Base-by-base conservation (phyloP, 1,140 invertebrate species). In the Euwallacea fornicatus region DNA sequence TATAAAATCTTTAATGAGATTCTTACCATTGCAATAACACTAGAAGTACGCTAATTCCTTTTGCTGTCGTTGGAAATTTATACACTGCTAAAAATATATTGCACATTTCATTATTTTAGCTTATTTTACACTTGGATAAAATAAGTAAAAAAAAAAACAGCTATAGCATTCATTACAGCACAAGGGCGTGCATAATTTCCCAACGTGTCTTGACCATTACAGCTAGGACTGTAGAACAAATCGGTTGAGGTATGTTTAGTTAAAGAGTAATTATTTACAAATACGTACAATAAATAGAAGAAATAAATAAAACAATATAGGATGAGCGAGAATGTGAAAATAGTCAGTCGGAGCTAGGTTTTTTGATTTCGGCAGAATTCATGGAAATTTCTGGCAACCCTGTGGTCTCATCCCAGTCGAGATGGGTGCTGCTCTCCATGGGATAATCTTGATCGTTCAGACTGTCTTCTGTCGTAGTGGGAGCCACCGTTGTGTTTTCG, bases 211-310 rank as follows among this genome's bases (percentile, higher is more conserved):
- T 33, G 21, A 33, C 21, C 21, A 33, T 33, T 33, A 33, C 21
- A 33, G 21, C 21, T 1, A 33, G 4, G 21, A 33, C 21, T 33
- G 21, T 33, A 33, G 21, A 33, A 33, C 21, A 33, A 33, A 33
- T 2, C 21, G 21, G 15, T 61, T 72, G 71, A 72, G 71, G 71
- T 72, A 72, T 72, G 56, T 72, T 66, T 66, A 61, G 15, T 58
- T 72, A 72, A 66, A 50, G 53, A 41, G 56, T 60, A 63, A 7
- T 11, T 72, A 72, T 72, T 55, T 72, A 72, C 71, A 72, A 67
- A 46, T 77, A 75, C 74, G 74, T 77, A 78, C 77, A 80, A 80
- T 80, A 80, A 80, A 80, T 80, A 80, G 66, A 71, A 78, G 73
- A 76, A 78, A 80, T 80, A 80, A 79, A 80, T 80, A 76, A 79